Percentiles rank a stretch among this genome's conserved stretches.
These are phyloP conservation scores for Eulemur coronatus DNA, from an alignment of 2,797 vertebrate genomes.

Conservation along the genomic window DNA sequence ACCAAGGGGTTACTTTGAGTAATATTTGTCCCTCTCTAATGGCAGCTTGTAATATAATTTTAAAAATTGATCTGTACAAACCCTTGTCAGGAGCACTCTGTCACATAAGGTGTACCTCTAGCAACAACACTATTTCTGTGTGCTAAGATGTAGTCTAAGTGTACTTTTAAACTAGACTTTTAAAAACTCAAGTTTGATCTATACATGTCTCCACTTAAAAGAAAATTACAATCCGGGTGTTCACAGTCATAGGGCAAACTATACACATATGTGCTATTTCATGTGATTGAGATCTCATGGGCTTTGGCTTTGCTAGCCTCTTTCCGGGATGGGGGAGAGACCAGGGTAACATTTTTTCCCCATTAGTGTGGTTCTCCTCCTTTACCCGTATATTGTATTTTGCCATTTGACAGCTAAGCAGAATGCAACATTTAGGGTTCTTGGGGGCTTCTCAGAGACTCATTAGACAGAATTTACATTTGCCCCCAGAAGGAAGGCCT, in stretches of 20 bases:
- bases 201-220: background rate
- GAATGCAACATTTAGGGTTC: constrained; percentile 49
- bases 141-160: background rate
- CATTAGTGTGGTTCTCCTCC: constrained; percentile 14
- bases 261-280: background rate
- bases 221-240: background rate
- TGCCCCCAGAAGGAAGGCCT: constrained; percentile 42
- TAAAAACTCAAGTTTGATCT: background rate
- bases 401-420: constrained; percentile 28
- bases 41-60: constrained; percentile 3
- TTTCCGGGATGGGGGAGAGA: background rate
- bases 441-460: constrained; percentile 14
- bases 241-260: background rate
- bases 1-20: background rate
- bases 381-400: constrained; percentile 39
- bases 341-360: background rate
- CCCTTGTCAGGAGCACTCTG: constrained; percentile 20
- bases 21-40: background rate
- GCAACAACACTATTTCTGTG: background rate
- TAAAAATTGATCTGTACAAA: background rate
- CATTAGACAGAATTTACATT: constrained; percentile 37
- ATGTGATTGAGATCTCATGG: constrained; percentile 16
- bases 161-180: constrained; percentile 36
- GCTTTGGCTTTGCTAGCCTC: constrained; percentile 24
- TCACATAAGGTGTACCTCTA: background rate